Percentiles rank a stretch among this genome's conserved stretches.
Evolutionary conservation across 1,140 invertebrate genomes (phyloP).

Genomic region (Tetragonula clypearis): DNA sequence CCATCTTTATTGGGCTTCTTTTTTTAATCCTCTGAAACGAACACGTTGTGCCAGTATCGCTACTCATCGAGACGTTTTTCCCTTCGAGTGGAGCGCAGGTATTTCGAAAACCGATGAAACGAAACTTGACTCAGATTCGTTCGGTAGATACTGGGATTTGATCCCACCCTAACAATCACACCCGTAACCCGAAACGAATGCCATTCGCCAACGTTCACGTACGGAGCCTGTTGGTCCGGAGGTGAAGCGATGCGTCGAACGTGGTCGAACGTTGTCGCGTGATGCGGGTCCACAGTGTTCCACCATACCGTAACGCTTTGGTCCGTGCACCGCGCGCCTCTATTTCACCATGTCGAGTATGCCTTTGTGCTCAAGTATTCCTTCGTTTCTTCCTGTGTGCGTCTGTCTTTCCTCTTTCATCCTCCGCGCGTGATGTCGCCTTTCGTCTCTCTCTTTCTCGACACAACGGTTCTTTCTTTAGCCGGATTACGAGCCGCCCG

Average conservation of each 20-base stretch:
- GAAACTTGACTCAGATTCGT: too few relatives aligned
- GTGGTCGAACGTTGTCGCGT: neutral
- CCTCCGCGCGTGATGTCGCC: neutral
- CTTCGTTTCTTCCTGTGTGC: neutral
- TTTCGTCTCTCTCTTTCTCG: neutral
- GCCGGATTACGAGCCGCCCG: constrained; percentile 32
- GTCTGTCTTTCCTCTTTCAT: neutral
- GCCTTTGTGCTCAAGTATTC: constrained; percentile 54
- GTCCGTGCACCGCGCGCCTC: neutral
- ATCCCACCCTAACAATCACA: constrained; percentile 22
- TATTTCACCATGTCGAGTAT: constrained; percentile 43
- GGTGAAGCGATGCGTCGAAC: neutral
- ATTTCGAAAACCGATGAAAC: too few relatives aligned
- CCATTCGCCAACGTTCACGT: constrained; percentile 34
- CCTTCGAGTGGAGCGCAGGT: too few relatives aligned
- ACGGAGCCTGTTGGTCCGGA: neutral
- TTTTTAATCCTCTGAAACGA: too few relatives aligned
- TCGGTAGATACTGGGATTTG: too few relatives aligned
- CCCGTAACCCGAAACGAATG: constrained; percentile 47
- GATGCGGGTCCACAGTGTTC: constrained; percentile 8
- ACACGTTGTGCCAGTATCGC: too few relatives aligned
- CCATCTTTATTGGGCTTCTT: too few relatives aligned
- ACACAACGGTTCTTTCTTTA: constrained; percentile 25
- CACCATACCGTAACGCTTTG: neutral
- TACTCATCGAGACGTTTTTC: too few relatives aligned